Percentiles rank a stretch among this genome's conserved stretches.
Evolutionary conservation across 2,888 invertebrate species (phyloP).

Genomic region (Eupithecia centaureata): DNA sequence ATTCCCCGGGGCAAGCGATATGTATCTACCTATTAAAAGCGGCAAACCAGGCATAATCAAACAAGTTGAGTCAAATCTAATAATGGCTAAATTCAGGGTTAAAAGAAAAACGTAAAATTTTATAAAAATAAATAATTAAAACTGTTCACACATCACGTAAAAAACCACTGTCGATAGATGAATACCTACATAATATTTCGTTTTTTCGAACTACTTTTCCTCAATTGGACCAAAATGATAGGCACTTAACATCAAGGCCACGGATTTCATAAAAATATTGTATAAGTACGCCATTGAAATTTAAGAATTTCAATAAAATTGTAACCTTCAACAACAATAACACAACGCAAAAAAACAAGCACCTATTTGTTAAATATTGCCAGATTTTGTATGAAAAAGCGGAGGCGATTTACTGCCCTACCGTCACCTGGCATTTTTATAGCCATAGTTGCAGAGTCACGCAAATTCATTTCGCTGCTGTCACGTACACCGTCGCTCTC

Average conservation of each 20-base stretch:
- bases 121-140: too few species aligned
- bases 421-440: slow-evolving; percentile 23
- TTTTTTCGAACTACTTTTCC: neutral
- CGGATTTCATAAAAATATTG: neutral
- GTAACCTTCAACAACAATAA: neutral
- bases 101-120: too few species aligned
- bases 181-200: too few species aligned
- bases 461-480: slow-evolving; percentile 24
- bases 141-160: too few species aligned
- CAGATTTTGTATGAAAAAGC: slow-evolving; percentile 14
- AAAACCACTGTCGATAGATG: neutral
- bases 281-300: neutral
- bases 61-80: too few species aligned
- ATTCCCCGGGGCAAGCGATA: too few species aligned
- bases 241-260: neutral
- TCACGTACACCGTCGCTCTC: slow-evolving; percentile 25
- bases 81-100: too few species aligned
- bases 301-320: neutral
- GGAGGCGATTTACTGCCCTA: slow-evolving; percentile 14
- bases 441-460: slow-evolving; percentile 21
- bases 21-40: too few species aligned
- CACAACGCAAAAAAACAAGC: neutral
- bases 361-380: slow-evolving; percentile 6
- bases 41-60: too few species aligned
- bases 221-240: neutral